Percentiles rank a stretch among this genome's conserved stretches.
These are phyloP conservation scores for Zele albiditarsus DNA, from an alignment of 2,888 invertebrate genomes.

Conservation along the genomic window DNA sequence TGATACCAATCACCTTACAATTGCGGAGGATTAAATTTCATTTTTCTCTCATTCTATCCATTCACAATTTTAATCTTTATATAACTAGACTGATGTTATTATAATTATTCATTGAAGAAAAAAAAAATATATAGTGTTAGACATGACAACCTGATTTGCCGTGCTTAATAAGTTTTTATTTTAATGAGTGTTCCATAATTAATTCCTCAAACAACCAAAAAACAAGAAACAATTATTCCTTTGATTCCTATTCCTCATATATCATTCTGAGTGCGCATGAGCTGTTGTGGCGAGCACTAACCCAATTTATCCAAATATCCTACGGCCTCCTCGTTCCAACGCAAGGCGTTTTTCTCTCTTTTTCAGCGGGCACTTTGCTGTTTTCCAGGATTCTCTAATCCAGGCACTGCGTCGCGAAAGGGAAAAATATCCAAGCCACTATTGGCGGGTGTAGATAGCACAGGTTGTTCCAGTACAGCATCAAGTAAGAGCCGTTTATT, in stretches of 20 bases:
- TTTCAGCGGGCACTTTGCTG: conserved; percentile 89
- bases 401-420: conserved; percentile 84
- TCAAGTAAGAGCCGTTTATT: conserved; percentile 70
- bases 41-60: not conserved
- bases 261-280: conserved; percentile 38
- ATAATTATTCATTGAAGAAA: not conserved
- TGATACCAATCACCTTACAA: not conserved
- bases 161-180: conserved; percentile 31
- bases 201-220: conserved; percentile 17
- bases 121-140: conserved; percentile 4
- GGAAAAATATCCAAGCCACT: conserved; percentile 84
- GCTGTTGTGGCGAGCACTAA: conserved; percentile 73
- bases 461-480: conserved; percentile 69
- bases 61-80: not conserved
- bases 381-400: conserved; percentile 88
- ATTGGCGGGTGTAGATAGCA: conserved; percentile 79
- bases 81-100: conserved; percentile 10
- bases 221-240: not conserved
- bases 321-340: conserved; percentile 72
- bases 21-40: not conserved
- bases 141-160: not conserved
- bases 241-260: not conserved
- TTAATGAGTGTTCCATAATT: conserved; percentile 33
- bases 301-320: conserved; percentile 68
- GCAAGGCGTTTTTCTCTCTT: conserved; percentile 74